phyloP scores from a whole-genome alignment of 2,113 vertebrate species.

The Pangasianodon gigas region DNA sequence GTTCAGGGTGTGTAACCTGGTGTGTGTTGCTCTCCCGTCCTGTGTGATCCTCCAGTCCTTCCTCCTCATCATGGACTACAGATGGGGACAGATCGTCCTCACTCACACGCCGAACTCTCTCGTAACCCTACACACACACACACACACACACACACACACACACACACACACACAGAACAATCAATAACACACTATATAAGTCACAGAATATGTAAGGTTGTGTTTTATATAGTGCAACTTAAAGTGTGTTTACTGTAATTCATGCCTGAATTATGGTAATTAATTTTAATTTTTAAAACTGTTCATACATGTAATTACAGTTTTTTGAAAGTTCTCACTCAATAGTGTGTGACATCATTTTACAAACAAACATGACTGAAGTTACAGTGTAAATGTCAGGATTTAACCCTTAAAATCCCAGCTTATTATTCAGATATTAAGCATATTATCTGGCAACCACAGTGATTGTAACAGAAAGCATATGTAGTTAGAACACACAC shows the following conservation, averaged over 20 bases:
- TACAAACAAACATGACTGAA: background rate
- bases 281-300: too few species aligned
- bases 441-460: background rate
- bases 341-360: background rate
- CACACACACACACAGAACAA: background rate
- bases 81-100: conserved; percentile 87
- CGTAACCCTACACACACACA: conserved; percentile 81
- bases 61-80: conserved; percentile 84
- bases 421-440: background rate
- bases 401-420: background rate
- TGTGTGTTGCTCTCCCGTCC: conserved; percentile 72
- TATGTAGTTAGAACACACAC: background rate
- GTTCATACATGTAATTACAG: too few species aligned
- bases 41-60: conserved; percentile 73
- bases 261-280: too few species aligned
- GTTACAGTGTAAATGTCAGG: background rate
- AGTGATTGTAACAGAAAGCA: background rate
- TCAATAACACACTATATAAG: background rate
- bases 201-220: background rate
- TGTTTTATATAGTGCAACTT: background rate
- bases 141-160: background rate
- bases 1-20: conserved; percentile 74
- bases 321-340: too few species aligned
- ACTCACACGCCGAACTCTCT: conserved; percentile 85
- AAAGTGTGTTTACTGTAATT: background rate